These are phyloP conservation scores for Pitangus sulphuratus DNA, from an alignment of 2,797 vertebrate genomes.

Conservation along the genomic window DNA sequence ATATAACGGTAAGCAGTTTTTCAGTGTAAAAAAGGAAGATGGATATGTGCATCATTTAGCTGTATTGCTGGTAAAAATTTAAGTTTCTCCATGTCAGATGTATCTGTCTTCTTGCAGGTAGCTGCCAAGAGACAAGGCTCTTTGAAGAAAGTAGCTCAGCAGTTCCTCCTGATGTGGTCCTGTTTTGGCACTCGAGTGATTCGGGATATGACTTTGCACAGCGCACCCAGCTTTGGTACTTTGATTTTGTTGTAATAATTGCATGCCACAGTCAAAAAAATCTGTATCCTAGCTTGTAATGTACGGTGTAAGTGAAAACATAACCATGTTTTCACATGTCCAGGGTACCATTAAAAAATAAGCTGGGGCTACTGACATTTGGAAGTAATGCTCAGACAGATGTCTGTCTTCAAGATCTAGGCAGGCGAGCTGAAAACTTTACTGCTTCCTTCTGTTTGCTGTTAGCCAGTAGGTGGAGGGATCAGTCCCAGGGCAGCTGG, in stretches of 20 bases:
- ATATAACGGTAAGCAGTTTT: background rate
- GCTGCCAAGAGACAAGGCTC: constrained; percentile 93
- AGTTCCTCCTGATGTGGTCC: constrained; percentile 99
- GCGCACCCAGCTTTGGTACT: constrained; percentile 97
- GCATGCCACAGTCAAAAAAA: background rate
- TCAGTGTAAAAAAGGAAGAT: background rate
- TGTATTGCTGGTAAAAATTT: background rate
- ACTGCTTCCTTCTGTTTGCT: background rate
- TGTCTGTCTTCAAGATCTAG: background rate
- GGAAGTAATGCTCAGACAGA: background rate
- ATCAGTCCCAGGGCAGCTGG: background rate
- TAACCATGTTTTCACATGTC: background rate
- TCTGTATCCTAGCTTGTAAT: background rate
- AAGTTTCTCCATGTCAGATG: background rate
- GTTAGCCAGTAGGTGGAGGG: background rate
- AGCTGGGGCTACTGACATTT: background rate
- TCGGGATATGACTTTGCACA: constrained; percentile 98
- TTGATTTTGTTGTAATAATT: background rate
- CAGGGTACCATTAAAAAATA: background rate
- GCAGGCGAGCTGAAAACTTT: background rate
- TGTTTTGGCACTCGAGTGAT: constrained; percentile 99
- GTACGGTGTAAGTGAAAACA: background rate
- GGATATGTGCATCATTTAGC: background rate
- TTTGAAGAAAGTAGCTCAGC: constrained; percentile 96
- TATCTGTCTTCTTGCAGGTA: constrained; percentile 83